Evolutionary conservation across 2,888 invertebrate genomes (phyloP).

Genomic region (Embidobia sp.): DNA sequence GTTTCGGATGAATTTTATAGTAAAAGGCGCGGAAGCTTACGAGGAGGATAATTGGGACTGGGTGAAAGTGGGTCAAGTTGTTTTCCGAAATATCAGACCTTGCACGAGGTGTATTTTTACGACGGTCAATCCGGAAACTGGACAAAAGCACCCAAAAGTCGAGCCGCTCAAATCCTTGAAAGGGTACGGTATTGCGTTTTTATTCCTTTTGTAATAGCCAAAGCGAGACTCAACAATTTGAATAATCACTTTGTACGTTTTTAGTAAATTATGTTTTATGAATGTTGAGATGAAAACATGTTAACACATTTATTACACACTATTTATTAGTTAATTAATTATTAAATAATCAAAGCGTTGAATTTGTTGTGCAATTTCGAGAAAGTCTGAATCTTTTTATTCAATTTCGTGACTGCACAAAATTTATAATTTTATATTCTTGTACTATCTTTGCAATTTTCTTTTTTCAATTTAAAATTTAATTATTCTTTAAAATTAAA

Average conservation of each 20-base stretch:
- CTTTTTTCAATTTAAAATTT: too few relatives aligned
- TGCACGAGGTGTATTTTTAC: constrained; percentile 88
- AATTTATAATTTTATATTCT: too few relatives aligned
- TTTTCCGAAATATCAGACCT: constrained; percentile 86
- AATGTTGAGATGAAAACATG: constrained; percentile 22
- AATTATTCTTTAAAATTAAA: too few relatives aligned
- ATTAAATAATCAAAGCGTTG: too few relatives aligned
- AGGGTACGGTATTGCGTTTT: constrained; percentile 81
- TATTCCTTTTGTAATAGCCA: background rate
- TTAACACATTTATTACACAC: constrained; percentile 8
- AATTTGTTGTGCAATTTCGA: too few relatives aligned
- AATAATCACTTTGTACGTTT: too few relatives aligned
- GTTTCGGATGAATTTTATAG: constrained; percentile 88
- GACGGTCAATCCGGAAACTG: constrained; percentile 87
- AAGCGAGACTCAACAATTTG: background rate
- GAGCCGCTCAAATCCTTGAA: constrained; percentile 87
- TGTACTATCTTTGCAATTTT: too few relatives aligned
- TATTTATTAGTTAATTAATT: background rate
- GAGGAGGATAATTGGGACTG: constrained; percentile 89
- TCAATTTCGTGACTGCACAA: too few relatives aligned
- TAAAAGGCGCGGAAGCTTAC: constrained; percentile 84
- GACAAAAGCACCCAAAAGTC: constrained; percentile 83
- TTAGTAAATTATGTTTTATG: constrained; percentile 12
- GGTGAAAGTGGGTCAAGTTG: constrained; percentile 86
- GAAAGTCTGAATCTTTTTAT: too few relatives aligned